Evolutionary conservation across 2,888 invertebrate species (phyloP).

Genomic region (Zele albiditarsus): DNA sequence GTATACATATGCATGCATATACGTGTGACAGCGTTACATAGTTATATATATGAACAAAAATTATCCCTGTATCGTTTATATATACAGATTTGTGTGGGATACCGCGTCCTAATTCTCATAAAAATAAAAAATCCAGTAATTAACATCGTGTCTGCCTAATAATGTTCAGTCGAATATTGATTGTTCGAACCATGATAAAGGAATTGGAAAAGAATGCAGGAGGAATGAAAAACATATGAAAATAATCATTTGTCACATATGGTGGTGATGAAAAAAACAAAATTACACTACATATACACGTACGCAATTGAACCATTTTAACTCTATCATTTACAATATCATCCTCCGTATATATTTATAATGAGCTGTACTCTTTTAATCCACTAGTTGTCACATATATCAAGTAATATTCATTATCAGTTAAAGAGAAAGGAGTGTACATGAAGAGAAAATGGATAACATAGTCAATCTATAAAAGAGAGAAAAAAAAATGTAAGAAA

Average conservation of each 20-base stretch:
- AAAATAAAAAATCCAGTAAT: slow-evolving; percentile 51
- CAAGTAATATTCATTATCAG: not conserved
- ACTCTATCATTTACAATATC: not conserved
- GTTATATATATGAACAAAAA: no score
- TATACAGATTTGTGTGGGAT: slow-evolving; percentile 16
- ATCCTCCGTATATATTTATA: not conserved
- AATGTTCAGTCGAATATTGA: slow-evolving; percentile 42
- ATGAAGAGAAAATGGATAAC: not conserved
- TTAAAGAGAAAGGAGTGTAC: not conserved
- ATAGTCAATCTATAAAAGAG: slow-evolving; percentile 26
- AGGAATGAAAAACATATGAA: slow-evolving; percentile 34
- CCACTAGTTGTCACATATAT: slow-evolving; percentile 22
- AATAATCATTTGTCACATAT: slow-evolving; percentile 29
- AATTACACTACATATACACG: not conserved
- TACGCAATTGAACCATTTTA: not conserved
- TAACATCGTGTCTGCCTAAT: slow-evolving; percentile 27
- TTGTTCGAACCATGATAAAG: slow-evolving; percentile 20
- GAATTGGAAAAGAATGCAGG: no score
- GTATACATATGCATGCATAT: no score
- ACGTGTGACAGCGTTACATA: no score
- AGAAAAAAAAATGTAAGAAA: slow-evolving; percentile 34
- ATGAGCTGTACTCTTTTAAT: not conserved
- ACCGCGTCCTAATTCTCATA: slow-evolving; percentile 28
- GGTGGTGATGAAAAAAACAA: slow-evolving; percentile 31
- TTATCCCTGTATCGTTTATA: not conserved